These are phyloP conservation scores for Anthopleura xanthogrammica DNA, from an alignment of 92 coral and sea anemone genomes.

Conservation along the genomic window DNA sequence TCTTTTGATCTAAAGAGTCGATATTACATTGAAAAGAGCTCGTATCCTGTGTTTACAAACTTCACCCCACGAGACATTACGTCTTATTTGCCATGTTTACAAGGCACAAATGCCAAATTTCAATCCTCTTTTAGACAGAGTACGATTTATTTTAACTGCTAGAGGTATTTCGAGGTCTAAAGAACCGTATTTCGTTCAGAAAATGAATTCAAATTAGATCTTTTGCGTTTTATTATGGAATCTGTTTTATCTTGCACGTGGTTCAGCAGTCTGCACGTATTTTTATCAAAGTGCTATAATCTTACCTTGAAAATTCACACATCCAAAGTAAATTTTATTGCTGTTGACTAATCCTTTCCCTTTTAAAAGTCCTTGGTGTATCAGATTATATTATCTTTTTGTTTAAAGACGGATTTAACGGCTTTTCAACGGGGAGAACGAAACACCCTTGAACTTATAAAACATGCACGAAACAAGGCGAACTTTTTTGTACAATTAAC, in stretches of 20 bases:
- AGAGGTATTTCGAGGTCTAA: background rate
- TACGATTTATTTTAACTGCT: too few species aligned
- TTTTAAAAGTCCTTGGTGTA: background rate
- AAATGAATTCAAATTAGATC: background rate
- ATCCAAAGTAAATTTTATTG: background rate
- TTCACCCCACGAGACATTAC: slow-evolving; percentile 12
- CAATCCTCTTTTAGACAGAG: background rate
- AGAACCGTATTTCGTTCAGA: background rate
- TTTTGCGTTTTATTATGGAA: background rate
- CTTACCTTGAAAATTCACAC: background rate
- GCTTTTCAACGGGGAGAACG: background rate
- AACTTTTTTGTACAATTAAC: background rate
- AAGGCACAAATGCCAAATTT: background rate
- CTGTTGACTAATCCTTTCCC: background rate
- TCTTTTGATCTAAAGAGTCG: background rate
- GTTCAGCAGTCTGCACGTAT: slow-evolving; percentile 2
- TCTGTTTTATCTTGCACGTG: background rate
- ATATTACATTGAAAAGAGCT: background rate
- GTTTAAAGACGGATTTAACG: background rate
- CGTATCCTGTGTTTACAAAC: slow-evolving; percentile 5
- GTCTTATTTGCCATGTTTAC: slow-evolving; percentile 6
- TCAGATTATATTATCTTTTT: background rate
- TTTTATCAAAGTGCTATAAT: background rate
- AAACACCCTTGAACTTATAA: background rate
- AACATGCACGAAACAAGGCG: background rate